Base-by-base conservation (phyloP, 2,113 vertebrate genomes). In the Apeltes quadracus region DNA sequence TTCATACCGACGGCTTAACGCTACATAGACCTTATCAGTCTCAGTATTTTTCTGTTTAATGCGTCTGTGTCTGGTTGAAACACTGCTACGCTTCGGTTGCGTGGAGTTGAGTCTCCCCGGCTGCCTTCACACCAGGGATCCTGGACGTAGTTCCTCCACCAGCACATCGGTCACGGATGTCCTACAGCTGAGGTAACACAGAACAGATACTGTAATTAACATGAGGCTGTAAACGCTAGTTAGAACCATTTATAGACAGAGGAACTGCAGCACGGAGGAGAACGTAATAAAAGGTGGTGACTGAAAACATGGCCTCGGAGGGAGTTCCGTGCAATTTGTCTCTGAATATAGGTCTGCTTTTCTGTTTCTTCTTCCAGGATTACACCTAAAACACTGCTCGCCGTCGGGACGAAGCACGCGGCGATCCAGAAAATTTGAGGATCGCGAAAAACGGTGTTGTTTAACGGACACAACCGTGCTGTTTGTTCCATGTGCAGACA, bases 231-330 rank as follows among this genome's bases (percentile, higher is more conserved):
- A 92, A 91, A 92, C 78, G 84, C 78, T 67, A 82, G 71, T 91
- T 85, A 79, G 71, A 82, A 39, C 74, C 83, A 86, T 88, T 90
- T 91, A 86, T 88, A 89, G 86, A 81, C 59, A 5, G 54, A 76
- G 72, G 55, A 78, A 73, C 71, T 67, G 76, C 62, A 55, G 62
- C n/a, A 75, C 59, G 65, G 61, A 82, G 58, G 67, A 84, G 74
- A 76, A 80, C 69, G 81, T 87, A 77, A 84, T 84, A 72, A 75
- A 86, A 85, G 83, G 73, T 82, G 81, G 75, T 53, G 69, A 38
- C 15, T 76, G 61, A 75, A 84, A 81, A 84, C 76, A 64, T 72
- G 61, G 53, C 67, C 53, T 69, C 36, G 44, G 48, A 38, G 53
- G 56, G 39, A 64, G 22, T 5, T 44, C 43, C 23, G 34, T 50